Percentiles rank a stretch among this genome's conserved stretches.
phyloP scores from a whole-genome alignment of 2,888 invertebrate genomes.

The Drosophila anomelani region DNA sequence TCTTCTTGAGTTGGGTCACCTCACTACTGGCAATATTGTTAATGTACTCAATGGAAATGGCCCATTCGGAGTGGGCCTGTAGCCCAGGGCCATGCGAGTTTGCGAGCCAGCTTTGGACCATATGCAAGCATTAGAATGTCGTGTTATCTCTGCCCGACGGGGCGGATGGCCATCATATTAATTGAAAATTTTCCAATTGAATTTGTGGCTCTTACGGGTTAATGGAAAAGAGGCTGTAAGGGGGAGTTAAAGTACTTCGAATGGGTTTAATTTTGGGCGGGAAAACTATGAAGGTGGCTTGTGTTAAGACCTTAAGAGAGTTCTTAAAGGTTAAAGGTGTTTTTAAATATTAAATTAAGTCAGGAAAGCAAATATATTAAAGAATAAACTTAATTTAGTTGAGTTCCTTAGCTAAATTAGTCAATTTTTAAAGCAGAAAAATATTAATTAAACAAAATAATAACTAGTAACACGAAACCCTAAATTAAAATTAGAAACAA shows the following conservation, averaged over 20 bases:
- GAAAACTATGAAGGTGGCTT: background rate
- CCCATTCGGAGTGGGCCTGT: slow-evolving; percentile 31
- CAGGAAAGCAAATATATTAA: too few species aligned
- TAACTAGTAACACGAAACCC: too few species aligned
- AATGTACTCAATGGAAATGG: slow-evolving; percentile 72
- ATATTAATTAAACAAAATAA: too few species aligned
- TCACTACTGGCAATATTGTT: slow-evolving; percentile 68
- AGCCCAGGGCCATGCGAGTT: slow-evolving; percentile 7
- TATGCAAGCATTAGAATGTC: slow-evolving; percentile 58
- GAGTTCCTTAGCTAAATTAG: too few species aligned
- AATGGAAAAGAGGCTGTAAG: background rate
- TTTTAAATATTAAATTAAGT: background rate
- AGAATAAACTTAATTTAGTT: too few species aligned
- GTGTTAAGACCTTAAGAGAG: background rate
- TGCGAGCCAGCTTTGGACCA: slow-evolving; percentile 28
- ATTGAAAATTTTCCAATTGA: slow-evolving; percentile 49
- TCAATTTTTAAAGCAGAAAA: too few species aligned
- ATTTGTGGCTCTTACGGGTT: slow-evolving; percentile 2
- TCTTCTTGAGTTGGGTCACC: slow-evolving; percentile 43
- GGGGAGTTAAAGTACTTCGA: background rate
- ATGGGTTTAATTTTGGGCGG: background rate
- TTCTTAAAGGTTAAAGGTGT: background rate
- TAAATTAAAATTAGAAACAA: fast-evolving
- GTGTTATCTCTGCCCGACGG: slow-evolving; percentile 38
- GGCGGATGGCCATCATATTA: slow-evolving; percentile 54